Evolutionary conservation across 1,140 invertebrate genomes (phyloP).

Genomic region (Delia radicum): DNA sequence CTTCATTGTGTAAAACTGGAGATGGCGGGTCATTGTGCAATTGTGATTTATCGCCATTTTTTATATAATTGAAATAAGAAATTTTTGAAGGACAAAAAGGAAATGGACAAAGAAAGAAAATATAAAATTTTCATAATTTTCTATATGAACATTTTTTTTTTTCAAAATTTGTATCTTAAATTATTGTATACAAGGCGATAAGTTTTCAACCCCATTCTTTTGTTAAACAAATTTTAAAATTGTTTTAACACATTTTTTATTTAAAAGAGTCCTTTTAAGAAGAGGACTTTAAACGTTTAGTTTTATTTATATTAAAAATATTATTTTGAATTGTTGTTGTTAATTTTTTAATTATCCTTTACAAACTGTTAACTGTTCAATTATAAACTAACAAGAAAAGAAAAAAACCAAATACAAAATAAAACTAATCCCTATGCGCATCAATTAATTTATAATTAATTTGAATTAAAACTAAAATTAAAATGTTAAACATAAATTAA

Average conservation of each 20-base stretch:
- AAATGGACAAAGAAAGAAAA: not conserved
- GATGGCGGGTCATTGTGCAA: slow-evolving; percentile 61
- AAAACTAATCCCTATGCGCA: slow-evolving; percentile 51
- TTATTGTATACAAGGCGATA: not conserved
- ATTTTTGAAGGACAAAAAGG: not conserved
- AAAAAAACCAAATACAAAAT: slow-evolving; percentile 30
- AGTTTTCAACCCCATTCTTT: not conserved
- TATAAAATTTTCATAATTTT: not conserved
- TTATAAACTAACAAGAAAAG: not conserved
- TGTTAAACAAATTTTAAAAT: not conserved
- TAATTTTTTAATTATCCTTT: not conserved
- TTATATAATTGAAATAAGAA: slow-evolving; percentile 21
- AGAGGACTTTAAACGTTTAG: slow-evolving; percentile 7
- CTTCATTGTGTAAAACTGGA: slow-evolving; percentile 56
- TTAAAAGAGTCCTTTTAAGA: not conserved
- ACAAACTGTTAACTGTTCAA: slow-evolving; percentile 1
- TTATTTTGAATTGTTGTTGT: not conserved
- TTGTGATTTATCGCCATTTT: slow-evolving; percentile 60
- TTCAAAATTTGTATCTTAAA: too few relatives aligned
- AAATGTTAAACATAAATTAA: slow-evolving; percentile 1
- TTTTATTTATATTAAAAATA: not conserved
- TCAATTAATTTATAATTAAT: slow-evolving; percentile 57
- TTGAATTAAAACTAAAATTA: slow-evolving; percentile 41
- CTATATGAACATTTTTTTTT: too few relatives aligned
- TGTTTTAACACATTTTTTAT: not conserved